phyloP scores from a whole-genome alignment of 2,113 vertebrate species.

The Takifugu bimaculatus region DNA sequence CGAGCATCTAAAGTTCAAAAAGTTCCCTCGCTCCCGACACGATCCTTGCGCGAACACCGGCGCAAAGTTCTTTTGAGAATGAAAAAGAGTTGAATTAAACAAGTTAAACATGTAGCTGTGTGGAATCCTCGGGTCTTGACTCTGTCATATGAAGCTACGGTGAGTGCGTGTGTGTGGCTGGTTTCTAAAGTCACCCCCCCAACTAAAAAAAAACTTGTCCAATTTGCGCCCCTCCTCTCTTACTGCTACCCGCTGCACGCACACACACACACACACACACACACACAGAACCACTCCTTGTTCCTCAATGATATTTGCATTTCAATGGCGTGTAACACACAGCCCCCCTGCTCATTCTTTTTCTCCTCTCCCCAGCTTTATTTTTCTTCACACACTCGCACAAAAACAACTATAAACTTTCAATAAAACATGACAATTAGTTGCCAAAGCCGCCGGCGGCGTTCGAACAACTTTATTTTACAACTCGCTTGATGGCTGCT shows the following conservation, averaged over 20 bases:
- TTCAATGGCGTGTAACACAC: conserved; percentile 80
- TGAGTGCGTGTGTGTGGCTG: conserved; percentile 68
- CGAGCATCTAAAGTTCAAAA: conserved; percentile 29
- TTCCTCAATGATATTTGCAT: conserved; percentile 81
- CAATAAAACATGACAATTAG: conserved; percentile 53
- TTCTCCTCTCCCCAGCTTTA: conserved; percentile 57
- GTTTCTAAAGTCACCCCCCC: conserved; percentile 75
- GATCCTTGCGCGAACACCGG: not conserved
- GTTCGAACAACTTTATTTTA: conserved; percentile 10
- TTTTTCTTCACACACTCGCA: conserved; percentile 63
- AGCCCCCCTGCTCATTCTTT: conserved; percentile 50
- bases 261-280: conserved; percentile 48
- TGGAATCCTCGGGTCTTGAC: conserved; percentile 50
- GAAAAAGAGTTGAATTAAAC: not conserved
- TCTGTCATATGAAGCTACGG: conserved; percentile 62
- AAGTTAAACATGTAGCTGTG: conserved; percentile 23
- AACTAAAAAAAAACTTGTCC: conserved; percentile 77
- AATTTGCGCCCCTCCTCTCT: conserved; percentile 74
- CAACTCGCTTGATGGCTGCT: too few species aligned
- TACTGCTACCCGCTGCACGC: conserved; percentile 57
- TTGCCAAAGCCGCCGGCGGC: conserved; percentile 27
- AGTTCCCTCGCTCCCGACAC: conserved; percentile 5
- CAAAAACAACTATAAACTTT: conserved; percentile 62
- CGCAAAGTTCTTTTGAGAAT: not conserved
- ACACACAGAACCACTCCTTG: conserved; percentile 79